Conservation (phyloP, 2,888 invertebrate genomes). For the Microdon myrmicae region DNA sequence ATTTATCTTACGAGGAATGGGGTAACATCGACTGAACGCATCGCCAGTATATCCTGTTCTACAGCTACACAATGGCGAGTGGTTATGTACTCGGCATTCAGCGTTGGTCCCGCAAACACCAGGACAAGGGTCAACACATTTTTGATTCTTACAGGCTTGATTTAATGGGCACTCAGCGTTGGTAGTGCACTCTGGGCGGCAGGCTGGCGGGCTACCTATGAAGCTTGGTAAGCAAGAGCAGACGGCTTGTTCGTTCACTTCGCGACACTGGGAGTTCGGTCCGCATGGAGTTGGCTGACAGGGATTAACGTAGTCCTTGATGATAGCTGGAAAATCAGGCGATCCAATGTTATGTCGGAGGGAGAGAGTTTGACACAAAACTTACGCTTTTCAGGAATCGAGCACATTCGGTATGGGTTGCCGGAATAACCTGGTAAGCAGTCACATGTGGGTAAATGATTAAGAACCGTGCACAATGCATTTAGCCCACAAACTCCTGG, state of each 20-base stretch:
- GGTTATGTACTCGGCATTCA: slow-evolving; percentile 78
- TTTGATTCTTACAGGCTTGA: slow-evolving; percentile 73
- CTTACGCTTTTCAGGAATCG: slow-evolving; percentile 69
- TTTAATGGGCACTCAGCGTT: slow-evolving; percentile 73
- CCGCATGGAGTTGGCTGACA: slow-evolving; percentile 76
- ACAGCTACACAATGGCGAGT: slow-evolving; percentile 82
- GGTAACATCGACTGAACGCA: slow-evolving; percentile 75
- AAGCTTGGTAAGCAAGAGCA: slow-evolving; percentile 73
- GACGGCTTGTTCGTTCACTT: slow-evolving; percentile 71
- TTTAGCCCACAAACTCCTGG: slow-evolving; percentile 81
- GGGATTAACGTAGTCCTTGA: slow-evolving; percentile 67
- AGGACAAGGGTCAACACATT: slow-evolving; percentile 75
- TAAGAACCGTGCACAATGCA: slow-evolving; percentile 77
- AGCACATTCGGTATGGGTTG: slow-evolving; percentile 78
- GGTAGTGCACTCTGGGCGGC: slow-evolving; percentile 75
- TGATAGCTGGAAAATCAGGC: slow-evolving; percentile 54
- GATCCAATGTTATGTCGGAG: not conserved
- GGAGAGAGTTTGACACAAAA: slow-evolving; percentile 72
- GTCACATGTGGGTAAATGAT: slow-evolving; percentile 76
- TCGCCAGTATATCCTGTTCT: slow-evolving; percentile 76
- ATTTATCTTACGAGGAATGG: slow-evolving; percentile 64
- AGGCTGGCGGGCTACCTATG: slow-evolving; percentile 73
- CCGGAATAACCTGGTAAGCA: slow-evolving; percentile 79
- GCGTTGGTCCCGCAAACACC: slow-evolving; percentile 74
- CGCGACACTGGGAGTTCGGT: slow-evolving; percentile 73